These are phyloP conservation scores for Rapana venosa DNA, from an alignment of 2,888 invertebrate species.

Conservation along the genomic window DNA sequence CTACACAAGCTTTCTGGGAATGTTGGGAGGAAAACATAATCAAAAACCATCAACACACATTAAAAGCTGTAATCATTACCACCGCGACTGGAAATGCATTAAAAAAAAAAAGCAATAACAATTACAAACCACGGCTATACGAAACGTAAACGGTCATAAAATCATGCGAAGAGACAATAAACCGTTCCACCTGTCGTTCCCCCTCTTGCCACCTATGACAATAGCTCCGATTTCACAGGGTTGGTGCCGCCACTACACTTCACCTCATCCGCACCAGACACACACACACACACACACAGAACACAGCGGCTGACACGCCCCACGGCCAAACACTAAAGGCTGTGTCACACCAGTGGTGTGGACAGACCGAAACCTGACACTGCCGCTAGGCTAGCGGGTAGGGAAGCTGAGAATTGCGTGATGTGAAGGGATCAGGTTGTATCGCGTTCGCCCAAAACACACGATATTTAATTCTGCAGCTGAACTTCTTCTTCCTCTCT, in stretches of 20 bases:
- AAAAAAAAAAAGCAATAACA: too few species aligned
- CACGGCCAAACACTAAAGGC: neutral
- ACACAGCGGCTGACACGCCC: neutral
- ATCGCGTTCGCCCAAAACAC: neutral
- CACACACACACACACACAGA: too few species aligned
- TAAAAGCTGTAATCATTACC: too few species aligned
- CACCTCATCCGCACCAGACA: neutral
- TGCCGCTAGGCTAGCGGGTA: neutral
- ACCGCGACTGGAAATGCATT: too few species aligned
- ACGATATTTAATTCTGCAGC: neutral
- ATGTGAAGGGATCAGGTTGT: neutral
- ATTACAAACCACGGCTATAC: too few species aligned
- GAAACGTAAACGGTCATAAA: too few species aligned
- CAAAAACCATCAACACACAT: too few species aligned
- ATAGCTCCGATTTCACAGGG: neutral
- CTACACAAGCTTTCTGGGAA: too few species aligned
- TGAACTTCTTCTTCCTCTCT: neutral
- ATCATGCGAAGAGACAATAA: too few species aligned
- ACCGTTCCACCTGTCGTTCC: neutral
- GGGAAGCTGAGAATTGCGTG: neutral
- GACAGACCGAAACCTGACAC: neutral
- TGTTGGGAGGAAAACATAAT: too few species aligned
- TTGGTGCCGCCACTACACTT: neutral
- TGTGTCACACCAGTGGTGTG: neutral
- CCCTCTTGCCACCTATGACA: neutral